Conservation (phyloP, 2,888 invertebrate genomes). For the Drosophila nr. perissopoda region DNA sequence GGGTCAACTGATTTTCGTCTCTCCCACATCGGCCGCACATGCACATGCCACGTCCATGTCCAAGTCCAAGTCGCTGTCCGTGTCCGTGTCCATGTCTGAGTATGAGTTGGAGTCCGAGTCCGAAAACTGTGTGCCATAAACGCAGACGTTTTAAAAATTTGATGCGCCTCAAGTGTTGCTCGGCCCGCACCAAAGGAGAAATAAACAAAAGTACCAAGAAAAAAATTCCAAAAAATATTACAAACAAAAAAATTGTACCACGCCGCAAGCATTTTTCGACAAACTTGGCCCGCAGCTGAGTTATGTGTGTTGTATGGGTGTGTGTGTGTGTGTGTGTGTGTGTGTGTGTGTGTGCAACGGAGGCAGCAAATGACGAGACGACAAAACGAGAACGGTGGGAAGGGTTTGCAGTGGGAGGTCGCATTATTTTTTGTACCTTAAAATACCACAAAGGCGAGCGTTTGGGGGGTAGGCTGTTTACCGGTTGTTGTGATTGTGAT, state of each 20-base stretch:
- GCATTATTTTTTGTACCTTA: slow-evolving; percentile 73
- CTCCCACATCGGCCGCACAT: slow-evolving; percentile 69
- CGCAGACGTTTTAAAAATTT: slow-evolving; percentile 81
- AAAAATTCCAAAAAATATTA: slow-evolving; percentile 31
- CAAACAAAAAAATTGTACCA: slow-evolving; percentile 61
- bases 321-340: neutral
- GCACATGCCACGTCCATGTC: slow-evolving; percentile 40
- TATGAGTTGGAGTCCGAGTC: slow-evolving; percentile 39
- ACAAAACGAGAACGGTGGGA: slow-evolving; percentile 15
- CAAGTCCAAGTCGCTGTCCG: slow-evolving; percentile 40
- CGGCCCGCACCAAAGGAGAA: slow-evolving; percentile 68
- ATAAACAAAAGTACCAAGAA: slow-evolving; percentile 78
- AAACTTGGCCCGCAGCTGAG: slow-evolving; percentile 75
- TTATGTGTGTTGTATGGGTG: slow-evolving; percentile 57
- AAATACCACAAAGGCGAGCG: slow-evolving; percentile 64
- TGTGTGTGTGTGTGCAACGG: slow-evolving; percentile 36
- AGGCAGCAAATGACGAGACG: slow-evolving; percentile 35
- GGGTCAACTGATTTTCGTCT: slow-evolving; percentile 78
- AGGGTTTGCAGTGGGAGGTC: slow-evolving; percentile 39
- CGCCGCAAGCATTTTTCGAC: slow-evolving; percentile 70
- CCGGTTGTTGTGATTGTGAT: slow-evolving; percentile 66
- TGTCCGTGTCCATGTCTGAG: slow-evolving; percentile 20
- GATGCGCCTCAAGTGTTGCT: slow-evolving; percentile 76
- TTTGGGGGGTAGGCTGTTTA: slow-evolving; percentile 44
- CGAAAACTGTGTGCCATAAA: slow-evolving; percentile 78